These are phyloP conservation scores for Eumeta japonica DNA, from an alignment of 1,140 invertebrate species.

Conservation along the genomic window DNA sequence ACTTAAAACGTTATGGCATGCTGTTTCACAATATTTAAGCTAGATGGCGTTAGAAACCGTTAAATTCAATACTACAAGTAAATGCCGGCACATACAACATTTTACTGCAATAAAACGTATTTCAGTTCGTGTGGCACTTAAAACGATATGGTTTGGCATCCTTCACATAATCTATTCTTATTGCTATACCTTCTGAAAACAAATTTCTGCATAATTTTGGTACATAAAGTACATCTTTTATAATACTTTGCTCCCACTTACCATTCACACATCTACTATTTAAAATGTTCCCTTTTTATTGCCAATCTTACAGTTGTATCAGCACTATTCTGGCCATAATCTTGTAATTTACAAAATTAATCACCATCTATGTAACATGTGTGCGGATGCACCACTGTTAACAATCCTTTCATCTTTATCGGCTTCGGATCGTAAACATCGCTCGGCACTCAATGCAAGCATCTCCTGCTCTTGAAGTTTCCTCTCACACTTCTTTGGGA, in stretches of 20 bases:
- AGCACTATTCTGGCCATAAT: slow-evolving; percentile 12
- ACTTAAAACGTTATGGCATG: too few species aligned
- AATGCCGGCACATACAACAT: too few species aligned
- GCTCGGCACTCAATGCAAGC: slow-evolving; percentile 18
- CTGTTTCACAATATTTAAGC: too few species aligned
- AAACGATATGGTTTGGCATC: too few species aligned
- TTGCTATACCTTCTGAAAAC: slow-evolving; percentile 26
- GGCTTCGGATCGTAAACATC: slow-evolving; percentile 7
- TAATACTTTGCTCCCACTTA: slow-evolving; percentile 16
- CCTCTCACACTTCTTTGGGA: slow-evolving; percentile 13
- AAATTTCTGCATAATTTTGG: slow-evolving; percentile 20
- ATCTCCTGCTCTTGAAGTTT: slow-evolving; percentile 13
- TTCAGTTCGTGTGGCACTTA: too few species aligned
- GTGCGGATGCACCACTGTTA: slow-evolving; percentile 30
- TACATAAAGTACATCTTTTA: slow-evolving; percentile 24
- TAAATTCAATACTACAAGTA: too few species aligned
- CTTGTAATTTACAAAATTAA: slow-evolving; percentile 13
- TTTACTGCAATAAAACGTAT: too few species aligned
- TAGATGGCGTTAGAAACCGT: too few species aligned
- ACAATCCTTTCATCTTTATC: slow-evolving; percentile 22
- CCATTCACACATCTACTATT: slow-evolving; percentile 20
- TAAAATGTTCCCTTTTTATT: slow-evolving; percentile 15
- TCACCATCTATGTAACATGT: slow-evolving; percentile 23
- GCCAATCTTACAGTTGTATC: slow-evolving; percentile 17
- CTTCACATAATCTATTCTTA: slow-evolving; percentile 14